Percentiles rank a stretch among this genome's conserved stretches.
These are phyloP conservation scores for Scarus forsteni DNA, from an alignment of 2,797 vertebrate species.

Conservation along the genomic window DNA sequence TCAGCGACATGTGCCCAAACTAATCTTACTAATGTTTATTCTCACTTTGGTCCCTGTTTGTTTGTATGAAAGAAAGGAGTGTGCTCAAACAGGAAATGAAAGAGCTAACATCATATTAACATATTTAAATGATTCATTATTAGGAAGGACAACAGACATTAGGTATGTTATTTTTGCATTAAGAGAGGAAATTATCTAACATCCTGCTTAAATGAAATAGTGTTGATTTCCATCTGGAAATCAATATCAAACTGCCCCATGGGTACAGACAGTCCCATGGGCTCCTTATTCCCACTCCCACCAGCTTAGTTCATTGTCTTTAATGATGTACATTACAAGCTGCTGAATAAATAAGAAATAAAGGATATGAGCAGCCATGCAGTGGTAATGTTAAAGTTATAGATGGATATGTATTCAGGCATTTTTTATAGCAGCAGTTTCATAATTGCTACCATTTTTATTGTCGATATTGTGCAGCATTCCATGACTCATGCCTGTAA, in stretches of 20 bases:
- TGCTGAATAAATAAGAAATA: conserved; percentile 12
- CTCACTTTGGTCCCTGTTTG: conserved; percentile 26
- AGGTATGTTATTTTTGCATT: conserved; percentile 35
- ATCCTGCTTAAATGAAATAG: conserved; percentile 30
- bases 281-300: conserved; percentile 29
- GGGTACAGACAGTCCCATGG: conserved; percentile 26
- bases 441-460: no score
- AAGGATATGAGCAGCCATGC: not conserved
- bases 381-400: not conserved
- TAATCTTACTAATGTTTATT: conserved; percentile 29
- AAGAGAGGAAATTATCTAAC: conserved; percentile 46
- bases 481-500: no score
- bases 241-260: conserved; percentile 52
- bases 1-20: conserved; percentile 52
- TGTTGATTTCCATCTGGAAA: conserved; percentile 37
- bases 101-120: conserved; percentile 27
- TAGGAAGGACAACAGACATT: not conserved
- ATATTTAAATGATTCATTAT: not conserved
- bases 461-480: no score
- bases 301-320: conserved; percentile 30
- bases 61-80: not conserved
- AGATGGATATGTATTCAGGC: not conserved
- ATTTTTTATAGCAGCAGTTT: no score
- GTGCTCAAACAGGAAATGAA: conserved; percentile 9
- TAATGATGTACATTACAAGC: conserved; percentile 40